Evolutionary conservation across 2,888 invertebrate species (phyloP).

Genomic region (Pyrrhosoma nymphula): DNA sequence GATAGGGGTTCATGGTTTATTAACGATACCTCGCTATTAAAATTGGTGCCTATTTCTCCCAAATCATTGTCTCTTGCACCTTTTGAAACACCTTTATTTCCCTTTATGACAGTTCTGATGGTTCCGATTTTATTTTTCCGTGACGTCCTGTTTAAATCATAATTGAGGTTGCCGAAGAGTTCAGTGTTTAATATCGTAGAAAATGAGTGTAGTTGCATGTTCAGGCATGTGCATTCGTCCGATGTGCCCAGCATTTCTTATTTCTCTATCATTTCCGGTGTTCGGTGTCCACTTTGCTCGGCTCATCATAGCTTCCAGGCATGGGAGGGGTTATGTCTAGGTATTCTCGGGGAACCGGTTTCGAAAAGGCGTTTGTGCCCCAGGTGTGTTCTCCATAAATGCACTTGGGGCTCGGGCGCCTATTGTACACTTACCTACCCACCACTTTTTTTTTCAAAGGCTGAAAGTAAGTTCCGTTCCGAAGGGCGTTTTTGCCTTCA

Average conservation of each 20-base stretch:
- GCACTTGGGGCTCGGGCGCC: conserved; percentile 12
- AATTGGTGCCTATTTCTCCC: too few species aligned
- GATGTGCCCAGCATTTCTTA: background rate
- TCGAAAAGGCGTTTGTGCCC: conserved; percentile 23
- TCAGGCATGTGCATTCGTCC: background rate
- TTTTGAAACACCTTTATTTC: too few species aligned
- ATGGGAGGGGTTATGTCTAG: conserved; percentile 27
- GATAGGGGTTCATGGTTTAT: too few species aligned
- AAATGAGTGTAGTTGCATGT: too few species aligned
- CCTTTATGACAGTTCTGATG: too few species aligned
- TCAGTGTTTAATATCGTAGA: too few species aligned
- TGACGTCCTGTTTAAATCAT: too few species aligned
- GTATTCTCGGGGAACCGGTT: conserved; percentile 48
- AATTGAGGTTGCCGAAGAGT: too few species aligned
- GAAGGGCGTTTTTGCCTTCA: background rate
- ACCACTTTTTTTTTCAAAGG: background rate
- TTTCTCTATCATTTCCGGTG: background rate
- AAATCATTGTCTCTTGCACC: too few species aligned
- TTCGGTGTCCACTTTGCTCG: background rate
- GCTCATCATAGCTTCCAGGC: background rate
- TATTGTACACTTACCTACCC: conserved; percentile 37
- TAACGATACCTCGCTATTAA: too few species aligned
- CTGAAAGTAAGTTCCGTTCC: background rate
- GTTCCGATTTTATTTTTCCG: too few species aligned
- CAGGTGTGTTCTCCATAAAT: conserved; percentile 38